Evolutionary conservation across 2,888 invertebrate genomes (phyloP), one percentile per base, ranked within the genome.

Genomic region (Bembecia ichneumoniformis): DNA sequence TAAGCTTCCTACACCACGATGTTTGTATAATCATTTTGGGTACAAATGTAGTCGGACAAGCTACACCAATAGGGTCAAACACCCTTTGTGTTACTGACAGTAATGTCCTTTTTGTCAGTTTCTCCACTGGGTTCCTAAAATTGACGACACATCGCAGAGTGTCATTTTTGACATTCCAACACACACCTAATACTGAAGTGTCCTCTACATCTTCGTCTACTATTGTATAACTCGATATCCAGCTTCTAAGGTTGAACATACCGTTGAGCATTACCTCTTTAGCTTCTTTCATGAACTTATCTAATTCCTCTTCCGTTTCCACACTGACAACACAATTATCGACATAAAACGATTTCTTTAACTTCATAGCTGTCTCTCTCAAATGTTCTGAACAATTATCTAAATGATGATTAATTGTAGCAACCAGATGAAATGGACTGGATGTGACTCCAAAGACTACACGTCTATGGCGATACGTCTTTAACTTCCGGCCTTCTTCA

Each of bases 301-400:
- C 7, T 40, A 54, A 1, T 10, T 51, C 47, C 14, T 48, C 1
- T 20, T 47, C 49, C 3, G 44, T 48, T 1, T 55, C 35, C 2
- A 57, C n/a, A 44, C 54, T 57, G 1, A 47, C 46, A 2, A 57
- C 51, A 28, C 54, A 54, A 44, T 57, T 57, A 45, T 55, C 55
- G 1, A 55, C 54, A 15, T 57, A 55, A 45, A 54, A 54, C 3
- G 49, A 51, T n/a, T 48, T 35, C 44, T 50, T 53, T 35, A 50
- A 11, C 44, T 43, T 34, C 11, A 13, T 43, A 13, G 43, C 43
- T 5, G 43, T 43, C 5, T n/a, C 43, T 14, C n/a, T 11, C 5
- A 43, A 13, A 43, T 43, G n/a, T 11, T 11, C n/a, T 13, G 43
- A 13, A 5, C n/a, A 7, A 5, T 14, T 5, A n/a, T 43, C 3